Evolutionary conservation across 1,140 invertebrate species (phyloP).

Genomic region (Aporrectodea caliginosa): DNA sequence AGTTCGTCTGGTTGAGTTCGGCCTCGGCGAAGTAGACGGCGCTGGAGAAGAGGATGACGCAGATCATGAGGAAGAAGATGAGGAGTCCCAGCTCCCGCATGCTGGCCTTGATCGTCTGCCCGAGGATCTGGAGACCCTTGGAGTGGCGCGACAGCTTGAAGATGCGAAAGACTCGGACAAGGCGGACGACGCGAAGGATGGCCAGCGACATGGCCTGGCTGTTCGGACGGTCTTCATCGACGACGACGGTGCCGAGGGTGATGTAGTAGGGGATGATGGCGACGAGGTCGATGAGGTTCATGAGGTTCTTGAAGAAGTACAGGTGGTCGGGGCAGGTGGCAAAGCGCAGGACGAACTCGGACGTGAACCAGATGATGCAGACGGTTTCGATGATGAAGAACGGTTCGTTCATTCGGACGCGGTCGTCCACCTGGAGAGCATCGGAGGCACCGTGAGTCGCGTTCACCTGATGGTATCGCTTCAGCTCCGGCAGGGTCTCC

Average conservation of each 20-base stretch:
- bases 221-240: conserved; percentile 68
- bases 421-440: conserved; percentile 44
- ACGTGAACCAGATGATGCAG: too few species aligned
- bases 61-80: too few species aligned
- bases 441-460: too few species aligned
- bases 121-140: conserved; percentile 57
- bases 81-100: too few species aligned
- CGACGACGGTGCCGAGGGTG: conserved; percentile 94
- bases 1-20: conserved; percentile 89
- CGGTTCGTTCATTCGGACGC: conserved; percentile 57
- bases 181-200: too few species aligned
- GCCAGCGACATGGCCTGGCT: conserved; percentile 57
- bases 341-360: conserved; percentile 50
- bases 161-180: too few species aligned
- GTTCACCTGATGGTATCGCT: conserved; percentile 37
- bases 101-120: conserved; percentile 95
- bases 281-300: conserved; percentile 97
- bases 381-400: too few species aligned
- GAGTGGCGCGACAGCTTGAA: too few species aligned
- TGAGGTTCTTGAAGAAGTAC: conserved; percentile 69
- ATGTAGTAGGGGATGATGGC: conserved; percentile 99
- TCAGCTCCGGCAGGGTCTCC: conserved; percentile 80
- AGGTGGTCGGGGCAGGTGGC: conserved; percentile 51
- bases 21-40: conserved; percentile 98
- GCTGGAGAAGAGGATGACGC: too few species aligned